phyloP scores from a whole-genome alignment of 2,797 vertebrate genomes.

The Liparis tanakae region DNA sequence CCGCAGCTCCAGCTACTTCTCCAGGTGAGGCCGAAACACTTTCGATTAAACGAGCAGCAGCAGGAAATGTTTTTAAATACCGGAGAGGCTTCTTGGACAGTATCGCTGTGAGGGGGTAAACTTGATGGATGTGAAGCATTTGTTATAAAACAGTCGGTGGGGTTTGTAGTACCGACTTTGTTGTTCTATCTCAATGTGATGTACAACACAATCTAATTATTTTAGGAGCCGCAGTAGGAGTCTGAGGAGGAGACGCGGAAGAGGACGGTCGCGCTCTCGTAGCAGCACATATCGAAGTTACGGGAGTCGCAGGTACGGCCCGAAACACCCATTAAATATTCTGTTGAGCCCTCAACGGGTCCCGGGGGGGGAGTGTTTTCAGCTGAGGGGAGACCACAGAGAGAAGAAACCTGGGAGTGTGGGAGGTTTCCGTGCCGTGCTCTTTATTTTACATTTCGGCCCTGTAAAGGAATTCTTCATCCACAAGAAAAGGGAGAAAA shows the following conservation, averaged over 20 bases:
- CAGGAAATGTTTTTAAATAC: slow-evolving; percentile 5
- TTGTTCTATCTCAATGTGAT: slow-evolving; percentile 16
- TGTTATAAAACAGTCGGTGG: not conserved
- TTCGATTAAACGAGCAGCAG: not conserved
- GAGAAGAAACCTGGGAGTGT: not conserved
- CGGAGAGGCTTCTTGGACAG: not conserved
- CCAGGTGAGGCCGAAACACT: slow-evolving; percentile 81
- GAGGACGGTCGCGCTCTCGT: slow-evolving; percentile 85
- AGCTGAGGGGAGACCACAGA: not conserved
- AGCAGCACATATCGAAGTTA: slow-evolving; percentile 93
- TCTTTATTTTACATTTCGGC: slow-evolving; percentile 7
- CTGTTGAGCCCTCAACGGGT: not conserved
- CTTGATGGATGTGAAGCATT: slow-evolving; percentile 16
- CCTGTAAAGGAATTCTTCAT: not conserved
- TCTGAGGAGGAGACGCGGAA: slow-evolving; percentile 85
- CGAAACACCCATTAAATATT: not conserved
- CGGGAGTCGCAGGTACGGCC: slow-evolving; percentile 82
- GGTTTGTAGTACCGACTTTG: not conserved
- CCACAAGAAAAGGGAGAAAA: not conserved
- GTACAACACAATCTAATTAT: not conserved
- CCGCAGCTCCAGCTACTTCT: slow-evolving; percentile 90
- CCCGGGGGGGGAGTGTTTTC: not conserved
- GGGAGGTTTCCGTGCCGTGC: not conserved
- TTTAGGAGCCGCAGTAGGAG: slow-evolving; percentile 92
- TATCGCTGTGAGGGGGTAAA: slow-evolving; percentile 27